phyloP scores from a whole-genome alignment of 2,888 invertebrate genomes.

The Aporophyla nigra region DNA sequence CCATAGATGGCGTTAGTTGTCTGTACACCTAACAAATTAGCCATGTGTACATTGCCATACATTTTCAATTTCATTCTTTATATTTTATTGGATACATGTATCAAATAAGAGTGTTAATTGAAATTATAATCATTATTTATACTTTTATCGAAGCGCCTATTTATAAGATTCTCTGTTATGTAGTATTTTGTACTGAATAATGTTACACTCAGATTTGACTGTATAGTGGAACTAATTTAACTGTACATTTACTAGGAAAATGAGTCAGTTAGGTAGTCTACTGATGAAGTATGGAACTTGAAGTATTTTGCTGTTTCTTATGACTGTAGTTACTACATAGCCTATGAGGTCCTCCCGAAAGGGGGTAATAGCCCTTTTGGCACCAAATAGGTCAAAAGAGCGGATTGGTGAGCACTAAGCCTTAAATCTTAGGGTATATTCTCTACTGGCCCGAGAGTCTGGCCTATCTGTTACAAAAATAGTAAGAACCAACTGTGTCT shows the following conservation, averaged over 20 bases:
- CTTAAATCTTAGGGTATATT: slow-evolving; percentile 9
- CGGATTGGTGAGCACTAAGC: slow-evolving; percentile 18
- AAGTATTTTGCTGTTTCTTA: slow-evolving; percentile 59
- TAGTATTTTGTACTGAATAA: slow-evolving; percentile 60
- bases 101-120: slow-evolving; percentile 56
- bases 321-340: slow-evolving; percentile 46
- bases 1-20: slow-evolving; percentile 28
- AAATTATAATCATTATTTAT: slow-evolving; percentile 61
- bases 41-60: slow-evolving; percentile 6
- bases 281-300: slow-evolving; percentile 53
- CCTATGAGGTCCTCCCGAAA: slow-evolving; percentile 18
- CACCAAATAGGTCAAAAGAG: slow-evolving; percentile 5
- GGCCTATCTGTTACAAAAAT: slow-evolving; percentile 32
- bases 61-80: slow-evolving; percentile 49
- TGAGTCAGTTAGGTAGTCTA: slow-evolving; percentile 31
- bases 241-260: slow-evolving; percentile 48
- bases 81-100: slow-evolving; percentile 39
- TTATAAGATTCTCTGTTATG: slow-evolving; percentile 63
- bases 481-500: slow-evolving; percentile 57
- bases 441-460: slow-evolving; percentile 6
- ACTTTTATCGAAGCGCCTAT: slow-evolving; percentile 51
- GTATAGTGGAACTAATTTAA: slow-evolving; percentile 41
- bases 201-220: slow-evolving; percentile 45
- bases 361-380: slow-evolving; percentile 13
- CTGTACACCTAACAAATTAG: not conserved